Evolutionary conservation across 1,140 invertebrate genomes (phyloP).

Genomic region (Cotesia chilonis): DNA sequence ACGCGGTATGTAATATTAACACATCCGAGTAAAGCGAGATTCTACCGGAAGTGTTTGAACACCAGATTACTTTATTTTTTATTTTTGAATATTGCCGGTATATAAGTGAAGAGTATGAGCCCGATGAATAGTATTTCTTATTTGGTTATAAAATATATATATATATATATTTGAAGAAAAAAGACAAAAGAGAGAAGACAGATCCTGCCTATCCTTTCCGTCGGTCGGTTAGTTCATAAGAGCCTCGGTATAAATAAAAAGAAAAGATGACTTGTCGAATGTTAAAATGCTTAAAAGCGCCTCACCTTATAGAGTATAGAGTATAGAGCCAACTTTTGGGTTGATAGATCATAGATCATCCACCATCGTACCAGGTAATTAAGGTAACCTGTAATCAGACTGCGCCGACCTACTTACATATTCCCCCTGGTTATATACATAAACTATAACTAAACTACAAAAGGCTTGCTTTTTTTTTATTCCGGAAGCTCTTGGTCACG

Average conservation of each 20-base stretch:
- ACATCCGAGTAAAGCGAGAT: constrained; percentile 32
- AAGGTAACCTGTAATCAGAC: constrained; percentile 38
- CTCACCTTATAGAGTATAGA: neutral
- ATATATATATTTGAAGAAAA: neutral
- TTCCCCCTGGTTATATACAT: constrained; percentile 14
- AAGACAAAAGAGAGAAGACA: too few species aligned
- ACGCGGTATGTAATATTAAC: constrained; percentile 34
- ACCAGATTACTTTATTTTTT: neutral
- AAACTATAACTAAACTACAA: neutral
- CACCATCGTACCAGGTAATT: constrained; percentile 35
- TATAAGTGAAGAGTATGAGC: too few species aligned
- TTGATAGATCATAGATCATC: constrained; percentile 35
- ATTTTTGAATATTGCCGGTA: neutral
- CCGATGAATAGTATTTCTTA: constrained; percentile 26
- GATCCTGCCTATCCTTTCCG: neutral
- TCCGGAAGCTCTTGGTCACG: constrained; percentile 33
- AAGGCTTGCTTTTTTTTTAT: constrained; percentile 19
- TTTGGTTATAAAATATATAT: neutral
- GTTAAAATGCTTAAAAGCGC: neutral
- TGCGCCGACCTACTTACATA: constrained; percentile 36
- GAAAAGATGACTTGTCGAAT: constrained; percentile 13
- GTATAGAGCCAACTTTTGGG: neutral
- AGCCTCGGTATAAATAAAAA: constrained; percentile 4
- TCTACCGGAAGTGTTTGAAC: constrained; percentile 47
- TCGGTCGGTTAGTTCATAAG: neutral